phyloP scores from a whole-genome alignment of 1,140 invertebrate genomes.

The Drosophila kepulauana region DNA sequence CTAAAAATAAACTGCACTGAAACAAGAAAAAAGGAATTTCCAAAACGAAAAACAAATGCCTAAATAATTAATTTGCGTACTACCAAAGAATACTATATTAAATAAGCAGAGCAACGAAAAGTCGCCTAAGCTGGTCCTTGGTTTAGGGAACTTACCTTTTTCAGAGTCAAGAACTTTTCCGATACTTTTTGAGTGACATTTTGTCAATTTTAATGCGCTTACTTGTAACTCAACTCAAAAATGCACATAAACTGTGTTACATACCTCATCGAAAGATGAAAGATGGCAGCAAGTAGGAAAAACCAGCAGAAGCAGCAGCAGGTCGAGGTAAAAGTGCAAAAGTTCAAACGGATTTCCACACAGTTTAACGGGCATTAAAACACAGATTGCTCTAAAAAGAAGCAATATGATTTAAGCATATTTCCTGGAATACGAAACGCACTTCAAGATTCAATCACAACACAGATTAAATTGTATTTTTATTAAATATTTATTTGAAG shows the following conservation, averaged over 20 bases:
- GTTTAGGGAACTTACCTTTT: conserved; percentile 19
- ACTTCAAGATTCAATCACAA: not conserved
- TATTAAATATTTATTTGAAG: conserved; percentile 34
- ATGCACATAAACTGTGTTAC: conserved; percentile 10
- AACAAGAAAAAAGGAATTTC: not conserved
- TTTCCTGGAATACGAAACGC: not conserved
- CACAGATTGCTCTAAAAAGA: not conserved
- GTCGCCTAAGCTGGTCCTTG: not conserved
- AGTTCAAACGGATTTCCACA: conserved; percentile 60
- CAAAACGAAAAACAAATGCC: not conserved
- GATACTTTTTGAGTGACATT: conserved; percentile 62
- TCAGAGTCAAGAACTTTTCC: conserved; percentile 37
- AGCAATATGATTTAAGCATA: not conserved
- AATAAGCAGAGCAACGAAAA: not conserved
- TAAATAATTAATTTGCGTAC: not conserved
- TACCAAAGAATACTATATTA: not conserved
- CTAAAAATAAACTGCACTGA: not conserved
- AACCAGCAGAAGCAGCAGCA: conserved; percentile 29
- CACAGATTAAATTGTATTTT: conserved; percentile 18
- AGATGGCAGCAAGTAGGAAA: conserved; percentile 5
- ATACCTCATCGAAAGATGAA: conserved; percentile 15
- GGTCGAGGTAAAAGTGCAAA: conserved; percentile 49
- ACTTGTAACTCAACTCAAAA: conserved; percentile 50
- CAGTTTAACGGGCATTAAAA: conserved; percentile 43
- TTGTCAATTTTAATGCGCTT: conserved; percentile 76